Base-by-base conservation (phyloP, 2,888 invertebrate species). In the Leptinotarsa juncta region DNA sequence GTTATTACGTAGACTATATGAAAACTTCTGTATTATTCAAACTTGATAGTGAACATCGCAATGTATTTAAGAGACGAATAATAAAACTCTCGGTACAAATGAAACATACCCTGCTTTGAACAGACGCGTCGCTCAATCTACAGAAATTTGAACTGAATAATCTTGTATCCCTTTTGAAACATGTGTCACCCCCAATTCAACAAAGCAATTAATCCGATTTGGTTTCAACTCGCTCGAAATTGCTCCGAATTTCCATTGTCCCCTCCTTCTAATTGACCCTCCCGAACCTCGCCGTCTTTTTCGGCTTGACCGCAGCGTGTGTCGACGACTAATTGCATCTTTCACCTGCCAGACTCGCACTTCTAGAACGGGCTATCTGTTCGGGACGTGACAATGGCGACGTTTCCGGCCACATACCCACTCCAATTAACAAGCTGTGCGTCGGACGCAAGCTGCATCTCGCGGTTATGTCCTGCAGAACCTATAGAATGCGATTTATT, bases 321-420 rank as follows among this genome's bases (percentile, higher is more conserved):
- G 71, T 71, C 74, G 67, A 65, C 72, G 55, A 74, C 74, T 77
- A 77, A 78, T 78, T 78, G 75, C 74, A 76, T 77, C 75, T 73
- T 77, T 73, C 75, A 77, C 77, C 77, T 78, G 77, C 77, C 75
- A 74, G 53, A 51, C 65, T 70, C 67, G 75, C 71, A 67, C 71
- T 76, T 72, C 69, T 62, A 65, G 70, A 74, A 72, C 72, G 67
- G 74, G 53, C 79, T 80, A 82, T 82, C 82, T 81, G 84, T 78
- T 81, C 76, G 76, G 78, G 82, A 84, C 83, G 84, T 83, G 83
- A 83, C 83, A 82, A 82, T 82, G 81, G 82, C 81, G 76, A 79
- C 77, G 80, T 82, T 81, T 81, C 81, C 76, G 62, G 62, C 32
- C 62, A 32, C 62, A 62, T 62, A 62, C 62, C 62, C 62, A 42